Percentiles rank a stretch among this genome's conserved stretches.
phyloP scores from a whole-genome alignment of 2,113 vertebrate species.

The Mastomys coucha region DNA sequence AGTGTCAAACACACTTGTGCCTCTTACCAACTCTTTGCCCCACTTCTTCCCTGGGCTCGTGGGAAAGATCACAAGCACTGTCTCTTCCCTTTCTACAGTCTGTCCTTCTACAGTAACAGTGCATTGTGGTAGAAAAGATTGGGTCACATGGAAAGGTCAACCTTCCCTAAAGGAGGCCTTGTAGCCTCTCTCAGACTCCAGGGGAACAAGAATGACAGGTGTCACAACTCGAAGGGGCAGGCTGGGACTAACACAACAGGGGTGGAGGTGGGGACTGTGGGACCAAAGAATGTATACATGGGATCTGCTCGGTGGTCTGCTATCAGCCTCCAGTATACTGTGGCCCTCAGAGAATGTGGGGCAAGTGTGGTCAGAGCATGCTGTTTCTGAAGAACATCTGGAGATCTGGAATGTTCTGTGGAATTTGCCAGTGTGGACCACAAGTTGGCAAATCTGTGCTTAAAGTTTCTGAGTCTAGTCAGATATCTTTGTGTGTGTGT shows the following conservation, averaged over 20 bases:
- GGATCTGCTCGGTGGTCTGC: neutral
- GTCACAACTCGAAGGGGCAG: too few relatives aligned
- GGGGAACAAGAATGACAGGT: neutral
- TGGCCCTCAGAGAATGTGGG: neutral
- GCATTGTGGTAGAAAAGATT: neutral
- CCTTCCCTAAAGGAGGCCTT: neutral
- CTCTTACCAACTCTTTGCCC: neutral
- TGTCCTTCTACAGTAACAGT: neutral
- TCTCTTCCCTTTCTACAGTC: neutral
- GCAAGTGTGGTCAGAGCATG: neutral
- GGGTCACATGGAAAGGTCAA: neutral
- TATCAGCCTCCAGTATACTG: neutral
- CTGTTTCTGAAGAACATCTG: neutral
- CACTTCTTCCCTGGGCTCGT: too few relatives aligned
- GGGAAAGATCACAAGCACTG: too few relatives aligned
- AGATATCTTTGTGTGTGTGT: neutral
- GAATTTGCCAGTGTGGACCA: neutral
- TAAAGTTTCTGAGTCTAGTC: slow-evolving; percentile 1
- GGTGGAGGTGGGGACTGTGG: fast-evolving
- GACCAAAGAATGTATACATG: neutral
- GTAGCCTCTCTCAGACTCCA: neutral
- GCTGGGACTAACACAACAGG: neutral
- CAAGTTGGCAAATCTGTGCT: neutral
- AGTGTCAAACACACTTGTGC: neutral
- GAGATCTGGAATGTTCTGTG: neutral